phyloP scores from a whole-genome alignment of 2,113 vertebrate species.

The Tragelaphus scriptus region DNA sequence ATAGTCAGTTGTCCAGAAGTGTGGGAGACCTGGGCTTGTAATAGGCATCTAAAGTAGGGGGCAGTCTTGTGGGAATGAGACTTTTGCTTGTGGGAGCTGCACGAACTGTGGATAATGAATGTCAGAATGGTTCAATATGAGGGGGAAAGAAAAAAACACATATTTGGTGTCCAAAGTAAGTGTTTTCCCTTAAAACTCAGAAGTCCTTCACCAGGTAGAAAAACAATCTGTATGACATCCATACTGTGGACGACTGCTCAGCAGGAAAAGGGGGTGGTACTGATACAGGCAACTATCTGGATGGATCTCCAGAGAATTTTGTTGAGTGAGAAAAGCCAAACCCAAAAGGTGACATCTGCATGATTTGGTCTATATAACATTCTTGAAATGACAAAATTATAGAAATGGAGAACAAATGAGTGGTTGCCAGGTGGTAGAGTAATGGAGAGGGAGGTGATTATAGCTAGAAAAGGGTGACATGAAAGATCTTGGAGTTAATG shows the following conservation, averaged over 20 bases:
- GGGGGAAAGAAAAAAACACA: not conserved
- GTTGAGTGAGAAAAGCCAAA: not conserved
- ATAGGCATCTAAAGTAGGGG: not conserved
- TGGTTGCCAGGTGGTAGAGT: not conserved
- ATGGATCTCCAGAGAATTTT: not conserved
- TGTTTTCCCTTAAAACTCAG: not conserved
- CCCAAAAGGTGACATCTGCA: not conserved
- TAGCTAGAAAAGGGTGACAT: not conserved
- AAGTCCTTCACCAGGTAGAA: not conserved
- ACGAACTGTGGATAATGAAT: not conserved
- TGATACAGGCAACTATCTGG: not conserved
- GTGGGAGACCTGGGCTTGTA: not conserved
- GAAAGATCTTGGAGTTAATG: not conserved
- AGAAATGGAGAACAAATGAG: not conserved
- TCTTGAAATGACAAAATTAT: not conserved
- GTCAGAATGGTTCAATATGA: not conserved
- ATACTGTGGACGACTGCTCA: not conserved
- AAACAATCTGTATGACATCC: not conserved
- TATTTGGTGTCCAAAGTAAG: not conserved
- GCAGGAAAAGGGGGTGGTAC: not conserved
- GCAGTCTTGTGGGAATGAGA: not conserved
- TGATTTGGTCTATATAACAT: not conserved
- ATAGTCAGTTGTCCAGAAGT: not conserved
- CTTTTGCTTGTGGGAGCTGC: not conserved
- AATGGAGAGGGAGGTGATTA: not conserved